Evolutionary conservation across 2,113 vertebrate genomes (phyloP).

Genomic region (Oophaga pumilio): DNA sequence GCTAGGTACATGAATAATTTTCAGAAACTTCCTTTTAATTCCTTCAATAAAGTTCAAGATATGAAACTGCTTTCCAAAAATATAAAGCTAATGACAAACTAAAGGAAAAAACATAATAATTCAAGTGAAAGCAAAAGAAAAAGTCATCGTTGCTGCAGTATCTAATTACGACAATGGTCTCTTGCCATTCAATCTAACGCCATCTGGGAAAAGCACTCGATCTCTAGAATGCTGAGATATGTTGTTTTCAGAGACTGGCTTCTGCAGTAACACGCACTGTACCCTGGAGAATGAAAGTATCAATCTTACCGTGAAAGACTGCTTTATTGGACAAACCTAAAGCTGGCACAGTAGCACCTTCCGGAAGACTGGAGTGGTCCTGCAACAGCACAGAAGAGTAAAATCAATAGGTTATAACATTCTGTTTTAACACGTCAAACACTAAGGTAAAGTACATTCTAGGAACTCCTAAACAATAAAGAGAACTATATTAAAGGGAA

Average conservation of each 20-base stretch:
- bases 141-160: neutral
- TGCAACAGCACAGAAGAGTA: constrained; percentile 61
- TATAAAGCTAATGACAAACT: constrained; percentile 35
- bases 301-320: constrained; percentile 87
- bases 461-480: neutral
- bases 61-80: neutral
- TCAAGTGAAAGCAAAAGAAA: neutral
- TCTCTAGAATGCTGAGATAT: constrained; percentile 5
- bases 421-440: neutral
- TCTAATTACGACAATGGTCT: constrained; percentile 11
- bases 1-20: no score
- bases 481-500: neutral
- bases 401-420: constrained; percentile 29
- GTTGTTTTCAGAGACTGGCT: constrained; percentile 21
- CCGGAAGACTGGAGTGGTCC: constrained; percentile 79
- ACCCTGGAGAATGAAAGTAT: neutral
- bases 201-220: neutral
- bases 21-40: no score
- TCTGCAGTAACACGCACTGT: constrained; percentile 7
- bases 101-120: constrained; percentile 26
- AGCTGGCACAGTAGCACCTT: constrained; percentile 94
- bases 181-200: constrained; percentile 14
- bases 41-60: neutral
- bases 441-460: neutral
- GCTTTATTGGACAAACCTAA: constrained; percentile 98